Percentiles rank a stretch among this genome's conserved stretches.
Evolutionary conservation across 2,113 vertebrate genomes (phyloP).

Genomic region (Chascanopsetta lugubris): DNA sequence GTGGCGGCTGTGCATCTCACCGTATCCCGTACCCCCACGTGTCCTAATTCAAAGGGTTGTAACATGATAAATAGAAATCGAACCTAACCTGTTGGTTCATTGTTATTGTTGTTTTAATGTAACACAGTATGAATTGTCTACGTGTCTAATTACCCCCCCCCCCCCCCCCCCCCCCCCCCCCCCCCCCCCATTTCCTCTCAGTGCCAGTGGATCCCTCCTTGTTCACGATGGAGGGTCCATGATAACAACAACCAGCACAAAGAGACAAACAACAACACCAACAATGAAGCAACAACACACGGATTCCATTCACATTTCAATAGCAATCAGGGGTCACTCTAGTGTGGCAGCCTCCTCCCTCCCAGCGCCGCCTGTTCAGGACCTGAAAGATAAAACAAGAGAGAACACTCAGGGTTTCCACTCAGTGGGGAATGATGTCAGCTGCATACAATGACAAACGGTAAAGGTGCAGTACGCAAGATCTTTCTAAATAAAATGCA

Average conservation of each 20-base stretch:
- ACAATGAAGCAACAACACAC: conserved; percentile 56
- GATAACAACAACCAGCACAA: conserved; percentile 57
- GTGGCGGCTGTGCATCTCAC: conserved; percentile 3
- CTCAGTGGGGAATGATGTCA: neutral
- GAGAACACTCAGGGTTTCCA: conserved; percentile 1
- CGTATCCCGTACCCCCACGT: conserved; percentile 22
- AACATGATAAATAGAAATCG: conserved; percentile 5
- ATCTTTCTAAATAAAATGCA: too few species aligned
- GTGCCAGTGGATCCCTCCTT: conserved; percentile 50
- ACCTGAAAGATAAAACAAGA: conserved; percentile 65
- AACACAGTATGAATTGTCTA: conserved; percentile 32
- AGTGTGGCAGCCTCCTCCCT: conserved; percentile 42
- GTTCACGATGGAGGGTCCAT: conserved; percentile 41
- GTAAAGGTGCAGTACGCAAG: too few species aligned
- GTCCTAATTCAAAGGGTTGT: neutral
- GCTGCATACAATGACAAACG: neutral
- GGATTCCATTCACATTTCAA: conserved; percentile 80
- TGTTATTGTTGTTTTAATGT: conserved; percentile 12
- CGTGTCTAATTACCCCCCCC: conserved; percentile 11
- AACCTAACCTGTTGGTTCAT: conserved; percentile 33
- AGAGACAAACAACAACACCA: conserved; percentile 55
- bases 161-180: neutral
- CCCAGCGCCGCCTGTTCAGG: conserved; percentile 73
- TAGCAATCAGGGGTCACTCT: conserved; percentile 60
- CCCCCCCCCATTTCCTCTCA: conserved; percentile 26